Evolutionary conservation across 2,113 vertebrate genomes (phyloP).

Genomic region (Onychorhynchus coronatus): DNA sequence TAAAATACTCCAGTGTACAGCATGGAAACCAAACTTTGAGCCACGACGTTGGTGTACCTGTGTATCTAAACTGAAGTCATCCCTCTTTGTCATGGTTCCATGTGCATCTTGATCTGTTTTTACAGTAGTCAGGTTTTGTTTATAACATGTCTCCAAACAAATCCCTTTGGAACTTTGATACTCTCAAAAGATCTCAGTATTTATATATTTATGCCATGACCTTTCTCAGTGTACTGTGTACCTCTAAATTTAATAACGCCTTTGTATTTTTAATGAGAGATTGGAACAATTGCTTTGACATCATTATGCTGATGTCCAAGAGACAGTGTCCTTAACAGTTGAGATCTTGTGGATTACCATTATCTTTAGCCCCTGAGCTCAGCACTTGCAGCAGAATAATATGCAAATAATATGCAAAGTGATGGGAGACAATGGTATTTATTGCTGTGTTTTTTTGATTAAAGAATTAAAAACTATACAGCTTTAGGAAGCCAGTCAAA

Average conservation of each 20-base stretch:
- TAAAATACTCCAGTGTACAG: conserved; percentile 30
- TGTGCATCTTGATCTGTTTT: background rate
- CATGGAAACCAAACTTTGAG: conserved; percentile 21
- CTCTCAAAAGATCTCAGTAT: conserved; percentile 41
- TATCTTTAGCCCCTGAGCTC: background rate
- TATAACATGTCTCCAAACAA: conserved; percentile 17
- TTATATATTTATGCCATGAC: conserved; percentile 58
- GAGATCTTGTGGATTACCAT: background rate
- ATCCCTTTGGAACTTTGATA: conserved; percentile 45
- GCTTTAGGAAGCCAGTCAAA: background rate
- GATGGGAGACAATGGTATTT: background rate
- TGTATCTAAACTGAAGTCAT: background rate
- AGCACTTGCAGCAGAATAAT: background rate
- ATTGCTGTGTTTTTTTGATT: background rate
- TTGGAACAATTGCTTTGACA: background rate
- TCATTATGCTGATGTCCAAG: background rate
- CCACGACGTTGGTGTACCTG: background rate
- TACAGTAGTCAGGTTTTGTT: conserved; percentile 30
- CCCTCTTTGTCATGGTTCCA: background rate
- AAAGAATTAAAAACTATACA: background rate
- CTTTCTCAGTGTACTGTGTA: background rate
- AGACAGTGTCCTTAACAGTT: background rate
- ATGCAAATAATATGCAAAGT: background rate
- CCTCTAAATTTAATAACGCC: conserved; percentile 30
- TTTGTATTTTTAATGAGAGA: conserved; percentile 29